These are phyloP conservation scores for Latrodectus elegans DNA, from an alignment of 2,888 invertebrate genomes.

Conservation along the genomic window DNA sequence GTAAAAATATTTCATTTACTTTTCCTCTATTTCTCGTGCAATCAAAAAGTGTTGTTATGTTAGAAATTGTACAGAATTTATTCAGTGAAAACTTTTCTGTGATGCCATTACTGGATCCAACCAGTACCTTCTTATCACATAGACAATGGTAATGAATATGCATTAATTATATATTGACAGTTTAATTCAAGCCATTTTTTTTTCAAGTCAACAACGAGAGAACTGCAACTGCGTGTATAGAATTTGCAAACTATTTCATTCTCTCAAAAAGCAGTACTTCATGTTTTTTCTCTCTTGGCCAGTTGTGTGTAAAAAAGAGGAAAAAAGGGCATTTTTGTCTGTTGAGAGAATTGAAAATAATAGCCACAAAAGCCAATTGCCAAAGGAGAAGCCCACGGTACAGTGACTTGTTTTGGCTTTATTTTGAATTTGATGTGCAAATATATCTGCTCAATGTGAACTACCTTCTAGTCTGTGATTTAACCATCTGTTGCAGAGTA, in stretches of 20 bases:
- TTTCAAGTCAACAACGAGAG: constrained; percentile 6
- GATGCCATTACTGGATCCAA: constrained; percentile 20
- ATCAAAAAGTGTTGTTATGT: constrained; percentile 2
- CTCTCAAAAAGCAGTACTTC: constrained; percentile 20
- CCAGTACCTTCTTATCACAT: background rate
- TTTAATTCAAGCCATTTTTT: constrained; percentile 3
- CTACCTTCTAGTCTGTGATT: constrained; percentile 70
- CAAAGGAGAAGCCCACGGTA: constrained; percentile 47
- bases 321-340: constrained; percentile 61
- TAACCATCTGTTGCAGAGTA: constrained; percentile 67
- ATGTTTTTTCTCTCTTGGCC: constrained; percentile 30
- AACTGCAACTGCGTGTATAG: constrained; percentile 42
- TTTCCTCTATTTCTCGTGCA: background rate
- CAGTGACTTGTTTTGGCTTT: constrained; percentile 46
- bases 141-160: background rate
- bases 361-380: constrained; percentile 20
- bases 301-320: constrained; percentile 46
- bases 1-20: background rate
- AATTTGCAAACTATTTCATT: constrained; percentile 33
- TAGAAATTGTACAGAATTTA: constrained; percentile 45
- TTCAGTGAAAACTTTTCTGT: background rate
- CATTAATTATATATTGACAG: background rate
- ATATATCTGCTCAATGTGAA: constrained; percentile 68
- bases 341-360: background rate
- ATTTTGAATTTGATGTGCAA: constrained; percentile 63